A percentile compares a stretch with the other conserved stretches of the same genome.
phyloP scores from a whole-genome alignment of 2,888 invertebrate species.

The Andrena bucephala region DNA sequence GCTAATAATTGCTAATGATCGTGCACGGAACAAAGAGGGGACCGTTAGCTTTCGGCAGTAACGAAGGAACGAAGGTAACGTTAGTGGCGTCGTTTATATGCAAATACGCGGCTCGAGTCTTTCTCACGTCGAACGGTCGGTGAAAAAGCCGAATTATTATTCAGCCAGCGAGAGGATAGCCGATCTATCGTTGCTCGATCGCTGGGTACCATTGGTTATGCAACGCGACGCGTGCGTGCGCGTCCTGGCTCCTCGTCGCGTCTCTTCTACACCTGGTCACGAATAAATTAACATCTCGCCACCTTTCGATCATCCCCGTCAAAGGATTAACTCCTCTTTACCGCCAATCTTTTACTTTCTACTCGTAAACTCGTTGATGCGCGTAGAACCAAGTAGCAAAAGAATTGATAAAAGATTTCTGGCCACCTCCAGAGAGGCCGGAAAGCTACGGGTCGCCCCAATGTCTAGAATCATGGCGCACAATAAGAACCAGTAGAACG shows the following conservation, averaged over 20 bases:
- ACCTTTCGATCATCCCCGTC: neutral
- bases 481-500: neutral
- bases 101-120: conserved; percentile 52
- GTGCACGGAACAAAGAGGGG: conserved; percentile 49
- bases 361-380: neutral
- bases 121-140: conserved; percentile 59
- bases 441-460: neutral
- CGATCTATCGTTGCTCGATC: conserved; percentile 48
- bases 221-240: conserved; percentile 23
- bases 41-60: conserved; percentile 55
- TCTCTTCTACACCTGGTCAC: conserved; percentile 6
- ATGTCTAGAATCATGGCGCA: neutral
- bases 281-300: conserved; percentile 23
- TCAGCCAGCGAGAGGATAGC: conserved; percentile 30
- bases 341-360: neutral
- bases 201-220: conserved; percentile 38
- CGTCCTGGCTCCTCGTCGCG: conserved; percentile 7
- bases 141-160: conserved; percentile 43
- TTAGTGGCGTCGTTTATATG: conserved; percentile 60
- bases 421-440: neutral
- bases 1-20: conserved; percentile 64
- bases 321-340: neutral
- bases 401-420: neutral
- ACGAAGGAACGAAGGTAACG: conserved; percentile 47
- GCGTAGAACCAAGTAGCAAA: neutral